phyloP scores from a whole-genome alignment of 2,888 invertebrate genomes.

The Drosophila suboccidentalis region DNA sequence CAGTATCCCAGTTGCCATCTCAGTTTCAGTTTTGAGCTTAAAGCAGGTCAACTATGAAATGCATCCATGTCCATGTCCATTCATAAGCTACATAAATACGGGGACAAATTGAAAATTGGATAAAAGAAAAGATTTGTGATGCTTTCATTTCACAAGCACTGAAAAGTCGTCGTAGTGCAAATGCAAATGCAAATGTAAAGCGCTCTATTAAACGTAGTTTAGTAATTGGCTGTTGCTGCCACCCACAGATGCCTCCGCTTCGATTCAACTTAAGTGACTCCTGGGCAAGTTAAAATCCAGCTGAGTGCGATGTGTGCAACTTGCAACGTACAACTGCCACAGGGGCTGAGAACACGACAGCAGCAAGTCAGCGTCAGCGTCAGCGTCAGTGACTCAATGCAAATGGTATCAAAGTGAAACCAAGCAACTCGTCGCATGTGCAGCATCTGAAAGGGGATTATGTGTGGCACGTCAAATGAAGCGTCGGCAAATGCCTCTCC shows the following conservation, averaged over 20 bases:
- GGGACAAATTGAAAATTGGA: constrained; percentile 51
- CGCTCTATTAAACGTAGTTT: constrained; percentile 50
- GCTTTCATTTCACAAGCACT: neutral
- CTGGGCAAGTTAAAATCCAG: constrained; percentile 25
- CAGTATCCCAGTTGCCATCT: constrained; percentile 6
- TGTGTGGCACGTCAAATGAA: constrained; percentile 59
- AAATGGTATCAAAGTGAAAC: constrained; percentile 52
- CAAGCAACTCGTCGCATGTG: constrained; percentile 15
- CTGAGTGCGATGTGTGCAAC: constrained; percentile 18
- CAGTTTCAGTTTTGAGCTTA: neutral
- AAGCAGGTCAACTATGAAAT: constrained; percentile 52
- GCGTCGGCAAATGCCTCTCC: constrained; percentile 14
- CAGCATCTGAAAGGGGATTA: constrained; percentile 38
- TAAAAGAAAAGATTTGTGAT: constrained; percentile 18
- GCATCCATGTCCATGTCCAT: constrained; percentile 24
- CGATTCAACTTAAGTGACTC: constrained; percentile 38
- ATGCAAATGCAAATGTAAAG: constrained; percentile 31
- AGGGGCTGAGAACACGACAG: constrained; percentile 38
- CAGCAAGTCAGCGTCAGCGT: constrained; percentile 17
- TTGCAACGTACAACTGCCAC: constrained; percentile 31
- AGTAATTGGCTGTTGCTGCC: constrained; percentile 55
- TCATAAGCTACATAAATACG: constrained; percentile 45
- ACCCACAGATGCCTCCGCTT: constrained; percentile 9
- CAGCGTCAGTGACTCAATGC: constrained; percentile 43
- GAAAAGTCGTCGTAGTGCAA: constrained; percentile 11